phyloP scores from a whole-genome alignment of 2,797 vertebrate genomes.

The Thaleichthys pacificus region DNA sequence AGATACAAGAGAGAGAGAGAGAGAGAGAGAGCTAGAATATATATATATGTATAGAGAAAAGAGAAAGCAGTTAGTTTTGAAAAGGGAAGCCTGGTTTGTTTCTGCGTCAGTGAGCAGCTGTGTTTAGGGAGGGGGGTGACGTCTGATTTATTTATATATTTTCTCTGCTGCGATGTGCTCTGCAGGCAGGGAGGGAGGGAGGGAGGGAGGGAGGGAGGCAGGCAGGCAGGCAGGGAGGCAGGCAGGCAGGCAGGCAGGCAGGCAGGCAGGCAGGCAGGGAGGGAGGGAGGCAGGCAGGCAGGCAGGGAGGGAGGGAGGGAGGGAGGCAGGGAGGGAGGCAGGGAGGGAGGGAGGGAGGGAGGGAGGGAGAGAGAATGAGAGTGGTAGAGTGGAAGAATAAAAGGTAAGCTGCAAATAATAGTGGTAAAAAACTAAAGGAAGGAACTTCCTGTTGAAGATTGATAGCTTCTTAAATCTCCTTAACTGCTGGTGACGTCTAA shows the following conservation, averaged over 20 bases:
- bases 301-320: slow-evolving; percentile 41
- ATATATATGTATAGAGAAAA: too few relatives aligned
- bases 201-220: slow-evolving; percentile 25
- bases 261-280: slow-evolving; percentile 32
- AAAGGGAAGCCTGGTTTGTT: slow-evolving; percentile 15
- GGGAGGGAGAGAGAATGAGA: background rate
- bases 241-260: background rate
- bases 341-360: slow-evolving; percentile 31
- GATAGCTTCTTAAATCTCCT: slow-evolving; percentile 1
- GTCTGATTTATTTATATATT: slow-evolving; percentile 44
- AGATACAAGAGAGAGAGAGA: too few relatives aligned
- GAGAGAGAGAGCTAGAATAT: too few relatives aligned
- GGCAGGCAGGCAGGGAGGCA: slow-evolving; percentile 11
- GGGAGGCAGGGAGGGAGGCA: slow-evolving; percentile 33
- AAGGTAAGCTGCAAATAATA: slow-evolving; percentile 21
- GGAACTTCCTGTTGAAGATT: slow-evolving; percentile 1
- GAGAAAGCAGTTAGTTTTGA: background rate
- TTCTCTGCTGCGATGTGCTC: slow-evolving; percentile 19
- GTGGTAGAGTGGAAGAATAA: slow-evolving; percentile 29
- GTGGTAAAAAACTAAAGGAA: slow-evolving; percentile 6
- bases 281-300: slow-evolving; percentile 24
- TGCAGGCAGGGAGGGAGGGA: slow-evolving; percentile 30
- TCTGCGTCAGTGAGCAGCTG: slow-evolving; percentile 27
- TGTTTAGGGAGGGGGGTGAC: slow-evolving; percentile 18
- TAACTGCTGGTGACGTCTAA: background rate